Evolutionary conservation across 2,113 vertebrate genomes (phyloP), one percentile per base, ranked within the genome.

Genomic region (Spilogale gracilis): DNA sequence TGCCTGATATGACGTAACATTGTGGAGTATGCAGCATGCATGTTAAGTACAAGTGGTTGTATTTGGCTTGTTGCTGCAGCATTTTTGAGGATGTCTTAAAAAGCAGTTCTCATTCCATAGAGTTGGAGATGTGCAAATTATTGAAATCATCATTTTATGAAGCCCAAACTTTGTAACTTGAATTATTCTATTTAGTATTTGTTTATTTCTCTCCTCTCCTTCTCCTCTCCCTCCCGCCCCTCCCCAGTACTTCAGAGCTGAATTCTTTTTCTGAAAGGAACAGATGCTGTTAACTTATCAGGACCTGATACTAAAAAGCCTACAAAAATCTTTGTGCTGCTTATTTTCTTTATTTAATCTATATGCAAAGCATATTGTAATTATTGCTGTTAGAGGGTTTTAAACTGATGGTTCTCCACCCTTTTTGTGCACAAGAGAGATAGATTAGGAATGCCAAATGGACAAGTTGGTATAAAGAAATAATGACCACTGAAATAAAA

Each of bases 341-440:
- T 96, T 98, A 95, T 97, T 98, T 98, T 94, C 97, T 97, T 98
- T 96, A 94, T 96, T 97, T 98, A 97, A 97, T 97, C 92, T 97
- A 79, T 96, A 97, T 95, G 89, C 30, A 86, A 94, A 96, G 9
- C 92, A 65, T 94, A 91, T 82, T 97, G 76, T 97, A 92, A 80
- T 98, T 97, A 50, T 58, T 98, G 81, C 97, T 98, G 73, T 95
- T 80, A 65, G 87, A 93, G 17, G 38, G 16, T 93, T 94, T 98
- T 94, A 89, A 97, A 43, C 27, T 88, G 95, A 86, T 94, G 54
- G 3, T 94, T n/a, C 60, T 54, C 81, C 23, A 83, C 54, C 63
- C 21, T 87, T 69, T 96, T 76, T 97, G 65, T 98, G 91, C 89
- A 96, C 27, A 50, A 74, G 80, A 85, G 65, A 97, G 93, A 95